Base-by-base conservation (phyloP, 2,113 vertebrate species). In the Oplegnathus fasciatus region DNA sequence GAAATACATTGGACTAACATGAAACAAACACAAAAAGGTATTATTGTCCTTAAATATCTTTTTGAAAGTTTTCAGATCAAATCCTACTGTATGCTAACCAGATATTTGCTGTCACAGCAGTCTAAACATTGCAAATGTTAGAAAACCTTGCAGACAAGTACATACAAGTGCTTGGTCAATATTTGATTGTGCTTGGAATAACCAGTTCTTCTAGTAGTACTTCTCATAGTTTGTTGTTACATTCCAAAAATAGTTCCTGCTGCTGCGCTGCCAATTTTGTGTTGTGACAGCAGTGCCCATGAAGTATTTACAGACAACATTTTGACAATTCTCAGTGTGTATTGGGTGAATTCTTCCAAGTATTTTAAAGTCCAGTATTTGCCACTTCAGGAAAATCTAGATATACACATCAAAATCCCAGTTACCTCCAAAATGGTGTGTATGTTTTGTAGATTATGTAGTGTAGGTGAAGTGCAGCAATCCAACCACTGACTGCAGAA, bases 161-260 rank as follows among this genome's bases (percentile, higher is more conserved):
- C 24, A 58, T 9, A 20, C 37, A 78, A 66, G 48, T 37, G 1
- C 5, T 78, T 58, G 13, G 26, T 67, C 9, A 57, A 42, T 11
- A 46, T 55, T n/a, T 26, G 3, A 1, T 18, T 26, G 20, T 2
- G 15, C 9, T 18, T 44, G 20, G 37, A 46, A 42, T 72, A 50
- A 80, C 67, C 32, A 42, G 67, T 32, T 65, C 22, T 57, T 74
- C 15, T 42, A 26, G 7, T 26, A 14, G 13, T 24, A 48, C 54
- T 60, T 22, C 22, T 52, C 9, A n/a, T 30, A 42, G 18, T 67
- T 52, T 60, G 17, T 28, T 52, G 37, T 42, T 50, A 18, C 9
- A 40, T 82, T 82, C 28, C 26, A 40, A 75, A 67, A 24, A 46
- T 75, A 58, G 52, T 28, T 58, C 40, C 26, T 5, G n/a, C 20